phyloP scores from a whole-genome alignment of 2,888 invertebrate species.

The Macroteleia sp. region DNA sequence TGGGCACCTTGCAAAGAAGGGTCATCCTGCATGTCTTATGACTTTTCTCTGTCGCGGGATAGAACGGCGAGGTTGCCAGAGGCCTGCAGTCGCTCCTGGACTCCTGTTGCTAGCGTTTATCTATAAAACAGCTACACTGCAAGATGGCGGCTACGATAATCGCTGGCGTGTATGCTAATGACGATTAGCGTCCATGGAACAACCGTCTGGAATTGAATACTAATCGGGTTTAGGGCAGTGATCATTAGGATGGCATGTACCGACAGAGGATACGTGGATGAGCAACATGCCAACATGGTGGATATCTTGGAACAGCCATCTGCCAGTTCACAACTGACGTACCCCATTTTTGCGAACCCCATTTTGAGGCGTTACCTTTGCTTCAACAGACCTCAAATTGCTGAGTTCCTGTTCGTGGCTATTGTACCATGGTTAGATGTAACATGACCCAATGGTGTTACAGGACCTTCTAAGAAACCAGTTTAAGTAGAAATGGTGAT shows the following conservation, averaged over 20 bases:
- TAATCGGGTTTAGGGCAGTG: slow-evolving; percentile 77
- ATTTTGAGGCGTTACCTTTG: slow-evolving; percentile 36
- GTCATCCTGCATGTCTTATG: slow-evolving; percentile 54
- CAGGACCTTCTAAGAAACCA: not conserved
- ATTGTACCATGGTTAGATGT: slow-evolving; percentile 25
- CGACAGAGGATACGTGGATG: slow-evolving; percentile 66
- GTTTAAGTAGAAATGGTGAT: too few species aligned
- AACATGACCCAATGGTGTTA: not conserved
- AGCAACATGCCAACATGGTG: slow-evolving; percentile 45
- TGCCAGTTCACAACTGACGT: slow-evolving; percentile 29
- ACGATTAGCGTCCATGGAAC: slow-evolving; percentile 37
- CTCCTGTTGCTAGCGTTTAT: slow-evolving; percentile 79
- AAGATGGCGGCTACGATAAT: slow-evolving; percentile 36
- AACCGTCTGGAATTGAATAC: slow-evolving; percentile 70
- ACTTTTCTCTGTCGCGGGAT: slow-evolving; percentile 32
- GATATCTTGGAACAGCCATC: slow-evolving; percentile 44
- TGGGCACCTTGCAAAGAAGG: slow-evolving; percentile 63
- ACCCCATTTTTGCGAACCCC: slow-evolving; percentile 49
- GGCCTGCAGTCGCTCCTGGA: slow-evolving; percentile 69
- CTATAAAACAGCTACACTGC: slow-evolving; percentile 74
- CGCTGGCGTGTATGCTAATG: slow-evolving; percentile 49
- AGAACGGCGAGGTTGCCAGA: slow-evolving; percentile 38
- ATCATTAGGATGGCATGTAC: slow-evolving; percentile 78
- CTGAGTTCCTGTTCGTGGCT: slow-evolving; percentile 42
- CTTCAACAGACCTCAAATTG: not conserved